Conservation (phyloP, 2,888 invertebrate genomes). For the Prosapia bicincta region DNA sequence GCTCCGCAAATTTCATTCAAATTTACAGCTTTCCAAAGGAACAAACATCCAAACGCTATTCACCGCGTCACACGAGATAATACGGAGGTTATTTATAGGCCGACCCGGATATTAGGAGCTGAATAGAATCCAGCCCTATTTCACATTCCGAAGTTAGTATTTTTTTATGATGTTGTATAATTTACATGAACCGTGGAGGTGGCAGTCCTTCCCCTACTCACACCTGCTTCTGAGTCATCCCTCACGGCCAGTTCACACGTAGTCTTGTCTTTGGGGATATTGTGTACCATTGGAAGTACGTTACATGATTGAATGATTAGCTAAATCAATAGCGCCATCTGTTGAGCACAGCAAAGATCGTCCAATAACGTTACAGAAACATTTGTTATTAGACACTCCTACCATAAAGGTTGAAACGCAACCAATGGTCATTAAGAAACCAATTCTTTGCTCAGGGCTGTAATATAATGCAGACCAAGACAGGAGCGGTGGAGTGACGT, state of each 20-base stretch:
- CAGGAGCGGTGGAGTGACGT: too few relatives aligned
- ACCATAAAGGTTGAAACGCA: too few relatives aligned
- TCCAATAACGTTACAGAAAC: too few relatives aligned
- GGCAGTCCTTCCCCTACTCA: background rate
- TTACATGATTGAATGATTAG: too few relatives aligned
- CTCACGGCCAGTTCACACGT: background rate
- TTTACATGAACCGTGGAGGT: background rate
- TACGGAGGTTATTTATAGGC: background rate
- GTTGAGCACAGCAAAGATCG: too few relatives aligned
- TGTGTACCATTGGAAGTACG: too few relatives aligned
- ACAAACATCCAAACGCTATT: background rate
- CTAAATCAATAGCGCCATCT: too few relatives aligned
- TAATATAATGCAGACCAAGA: too few relatives aligned
- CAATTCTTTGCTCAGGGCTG: too few relatives aligned
- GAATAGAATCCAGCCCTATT: background rate
- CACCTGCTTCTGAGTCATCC: background rate
- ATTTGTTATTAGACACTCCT: too few relatives aligned
- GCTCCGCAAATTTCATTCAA: background rate
- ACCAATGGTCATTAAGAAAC: too few relatives aligned
- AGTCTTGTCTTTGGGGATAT: too few relatives aligned
- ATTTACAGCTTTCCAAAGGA: background rate
- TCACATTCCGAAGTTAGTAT: background rate
- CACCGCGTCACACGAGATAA: background rate
- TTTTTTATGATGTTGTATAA: conserved; percentile 2
- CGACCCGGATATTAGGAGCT: background rate